Evolutionary conservation across 2,797 vertebrate species (phyloP).

Genomic region (Bovichtus variegatus): DNA sequence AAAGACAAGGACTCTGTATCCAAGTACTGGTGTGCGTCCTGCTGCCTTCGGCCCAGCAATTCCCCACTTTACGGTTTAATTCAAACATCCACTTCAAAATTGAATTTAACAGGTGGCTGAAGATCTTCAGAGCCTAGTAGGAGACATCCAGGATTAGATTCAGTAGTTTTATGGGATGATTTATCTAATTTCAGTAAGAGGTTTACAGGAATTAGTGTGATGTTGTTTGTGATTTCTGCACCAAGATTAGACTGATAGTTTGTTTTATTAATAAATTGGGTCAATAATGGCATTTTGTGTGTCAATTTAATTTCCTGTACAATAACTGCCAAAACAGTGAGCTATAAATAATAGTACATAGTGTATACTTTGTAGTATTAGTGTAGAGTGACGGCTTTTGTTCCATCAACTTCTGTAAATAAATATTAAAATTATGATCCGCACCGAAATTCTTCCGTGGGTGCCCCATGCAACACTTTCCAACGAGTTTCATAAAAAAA

Average conservation of each 20-base stretch:
- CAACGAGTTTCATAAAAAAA: too few species aligned
- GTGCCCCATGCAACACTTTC: too few species aligned
- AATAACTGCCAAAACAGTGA: background rate
- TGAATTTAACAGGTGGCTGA: slow-evolving; percentile 20
- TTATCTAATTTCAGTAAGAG: slow-evolving; percentile 19
- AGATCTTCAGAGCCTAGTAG: slow-evolving; percentile 3
- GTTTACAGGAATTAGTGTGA: background rate
- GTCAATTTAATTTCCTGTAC: background rate
- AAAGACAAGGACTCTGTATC: background rate
- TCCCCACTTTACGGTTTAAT: slow-evolving; percentile 17
- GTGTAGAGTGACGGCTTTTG: background rate
- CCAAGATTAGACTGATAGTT: slow-evolving; percentile 3
- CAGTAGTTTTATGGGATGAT: slow-evolving; percentile 15
- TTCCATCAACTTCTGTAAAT: background rate
- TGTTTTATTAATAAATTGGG: background rate
- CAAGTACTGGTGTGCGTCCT: background rate
- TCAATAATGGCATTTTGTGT: background rate
- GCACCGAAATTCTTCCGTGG: too few species aligned
- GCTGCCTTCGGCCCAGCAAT: background rate
- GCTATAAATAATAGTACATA: background rate
- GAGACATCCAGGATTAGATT: slow-evolving; percentile 29
- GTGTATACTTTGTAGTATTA: background rate
- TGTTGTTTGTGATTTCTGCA: slow-evolving; percentile 8
- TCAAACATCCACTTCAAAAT: slow-evolving; percentile 18
- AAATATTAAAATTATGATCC: background rate